phyloP scores from a whole-genome alignment of 2,113 vertebrate species.

The Sus scrofa region DNA sequence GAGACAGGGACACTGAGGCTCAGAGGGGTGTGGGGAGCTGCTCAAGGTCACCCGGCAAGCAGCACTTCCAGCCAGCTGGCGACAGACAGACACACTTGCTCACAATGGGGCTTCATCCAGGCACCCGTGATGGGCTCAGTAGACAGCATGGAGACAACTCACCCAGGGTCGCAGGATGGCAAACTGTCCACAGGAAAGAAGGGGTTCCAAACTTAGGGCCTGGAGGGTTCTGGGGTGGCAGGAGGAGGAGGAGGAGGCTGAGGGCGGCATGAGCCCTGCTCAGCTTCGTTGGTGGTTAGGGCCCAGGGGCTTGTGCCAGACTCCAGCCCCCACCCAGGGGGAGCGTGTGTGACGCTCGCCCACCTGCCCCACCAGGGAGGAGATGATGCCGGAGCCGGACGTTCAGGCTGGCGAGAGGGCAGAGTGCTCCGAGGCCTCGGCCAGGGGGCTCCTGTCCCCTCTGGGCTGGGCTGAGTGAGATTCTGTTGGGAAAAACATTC shows the following conservation, averaged over 20 bases:
- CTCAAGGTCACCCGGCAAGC: background rate
- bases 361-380: background rate
- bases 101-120: background rate
- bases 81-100: rapidly evolving
- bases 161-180: rapidly evolving
- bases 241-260: no score
- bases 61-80: background rate
- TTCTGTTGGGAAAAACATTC: background rate
- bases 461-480: background rate
- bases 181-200: background rate
- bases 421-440: background rate
- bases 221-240: background rate
- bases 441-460: background rate
- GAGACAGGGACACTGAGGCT: background rate
- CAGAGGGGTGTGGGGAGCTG: no score
- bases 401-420: no score
- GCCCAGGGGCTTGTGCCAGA: no score
- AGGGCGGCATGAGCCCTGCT: rapidly evolving
- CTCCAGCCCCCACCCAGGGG: no score
- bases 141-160: background rate
- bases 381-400: background rate
- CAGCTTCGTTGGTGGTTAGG: background rate
- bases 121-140: background rate
- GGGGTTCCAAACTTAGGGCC: background rate
- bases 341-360: background rate